Conservation (phyloP, 1,140 invertebrate genomes). For the Frieseomelitta varia region DNA sequence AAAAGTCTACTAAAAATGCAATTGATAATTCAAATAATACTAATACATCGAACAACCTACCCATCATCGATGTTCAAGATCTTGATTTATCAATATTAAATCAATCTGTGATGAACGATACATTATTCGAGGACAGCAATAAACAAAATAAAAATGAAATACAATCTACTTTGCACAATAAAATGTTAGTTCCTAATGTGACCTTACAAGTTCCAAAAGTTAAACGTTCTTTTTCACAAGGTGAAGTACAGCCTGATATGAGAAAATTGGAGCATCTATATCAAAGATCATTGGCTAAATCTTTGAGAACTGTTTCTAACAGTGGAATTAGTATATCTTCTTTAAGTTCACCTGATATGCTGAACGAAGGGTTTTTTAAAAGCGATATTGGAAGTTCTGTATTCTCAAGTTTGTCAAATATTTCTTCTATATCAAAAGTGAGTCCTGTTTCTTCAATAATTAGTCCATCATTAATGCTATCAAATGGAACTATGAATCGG, state of each 20-base stretch:
- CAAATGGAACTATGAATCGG: constrained; percentile 65
- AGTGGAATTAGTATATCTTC: constrained; percentile 14
- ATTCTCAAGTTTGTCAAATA: constrained; percentile 60
- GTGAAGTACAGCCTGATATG: constrained; percentile 29
- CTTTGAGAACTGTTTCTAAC: background rate
- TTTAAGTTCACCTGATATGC: constrained; percentile 40
- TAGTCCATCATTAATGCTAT: constrained; percentile 47
- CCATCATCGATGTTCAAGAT: constrained; percentile 24
- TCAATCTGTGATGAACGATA: constrained; percentile 73
- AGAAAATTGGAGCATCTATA: constrained; percentile 26
- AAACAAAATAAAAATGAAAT: constrained; percentile 43
- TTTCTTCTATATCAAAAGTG: constrained; percentile 62
- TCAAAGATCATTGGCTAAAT: constrained; percentile 19
- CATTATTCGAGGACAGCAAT: constrained; percentile 58
- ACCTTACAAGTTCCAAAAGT: constrained; percentile 26
- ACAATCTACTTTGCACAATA: constrained; percentile 14
- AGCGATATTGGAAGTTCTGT: constrained; percentile 46
- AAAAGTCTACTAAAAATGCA: constrained; percentile 30
- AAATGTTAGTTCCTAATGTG: constrained; percentile 16
- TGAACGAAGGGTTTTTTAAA: constrained; percentile 61
- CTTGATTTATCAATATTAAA: constrained; percentile 69
- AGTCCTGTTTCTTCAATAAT: constrained; percentile 53
- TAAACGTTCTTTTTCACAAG: constrained; percentile 68
- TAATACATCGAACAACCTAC: constrained; percentile 35
- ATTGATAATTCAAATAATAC: constrained; percentile 36